These are phyloP conservation scores for Axinella damicornis DNA, from an alignment of 37 sponge, comb jelly and placozoan species.

Conservation along the genomic window DNA sequence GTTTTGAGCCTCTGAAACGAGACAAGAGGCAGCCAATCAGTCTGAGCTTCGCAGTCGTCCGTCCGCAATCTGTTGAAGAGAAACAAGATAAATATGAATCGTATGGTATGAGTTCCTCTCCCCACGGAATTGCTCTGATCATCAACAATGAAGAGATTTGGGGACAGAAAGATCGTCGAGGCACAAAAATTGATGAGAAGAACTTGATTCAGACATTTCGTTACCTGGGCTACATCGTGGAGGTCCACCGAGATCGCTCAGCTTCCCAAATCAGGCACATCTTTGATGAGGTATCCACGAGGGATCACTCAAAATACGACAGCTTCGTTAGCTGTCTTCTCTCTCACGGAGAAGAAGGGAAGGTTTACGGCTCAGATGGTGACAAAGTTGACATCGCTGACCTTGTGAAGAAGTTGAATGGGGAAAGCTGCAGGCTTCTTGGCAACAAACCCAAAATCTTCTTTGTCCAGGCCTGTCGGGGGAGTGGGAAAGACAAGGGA, in stretches of 20 bases:
- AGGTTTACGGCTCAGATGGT: slow-evolving; percentile 81
- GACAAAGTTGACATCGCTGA: slow-evolving; percentile 28
- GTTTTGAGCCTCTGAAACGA: background rate
- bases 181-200: slow-evolving; percentile 43
- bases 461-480: slow-evolving; percentile 94
- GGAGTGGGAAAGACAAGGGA: slow-evolving; percentile 56
- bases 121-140: slow-evolving; percentile 77
- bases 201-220: slow-evolving; percentile 33
- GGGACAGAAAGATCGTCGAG: slow-evolving; percentile 4
- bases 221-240: slow-evolving; percentile 62
- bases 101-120: slow-evolving; percentile 60
- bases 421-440: slow-evolving; percentile 41
- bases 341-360: slow-evolving; percentile 77
- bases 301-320: slow-evolving; percentile 71
- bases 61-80: background rate
- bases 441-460: slow-evolving; percentile 86
- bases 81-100: no score
- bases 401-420: slow-evolving; percentile 45
- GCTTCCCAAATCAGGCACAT: slow-evolving; percentile 43
- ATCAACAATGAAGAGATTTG: slow-evolving; percentile 79
- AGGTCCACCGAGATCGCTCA: slow-evolving; percentile 45
- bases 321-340: slow-evolving; percentile 90
- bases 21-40: background rate
- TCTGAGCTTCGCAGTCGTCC: background rate
- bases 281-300: slow-evolving; percentile 34